Conservation (phyloP, 2,797 vertebrate species). For the Nannoperca australis region DNA sequence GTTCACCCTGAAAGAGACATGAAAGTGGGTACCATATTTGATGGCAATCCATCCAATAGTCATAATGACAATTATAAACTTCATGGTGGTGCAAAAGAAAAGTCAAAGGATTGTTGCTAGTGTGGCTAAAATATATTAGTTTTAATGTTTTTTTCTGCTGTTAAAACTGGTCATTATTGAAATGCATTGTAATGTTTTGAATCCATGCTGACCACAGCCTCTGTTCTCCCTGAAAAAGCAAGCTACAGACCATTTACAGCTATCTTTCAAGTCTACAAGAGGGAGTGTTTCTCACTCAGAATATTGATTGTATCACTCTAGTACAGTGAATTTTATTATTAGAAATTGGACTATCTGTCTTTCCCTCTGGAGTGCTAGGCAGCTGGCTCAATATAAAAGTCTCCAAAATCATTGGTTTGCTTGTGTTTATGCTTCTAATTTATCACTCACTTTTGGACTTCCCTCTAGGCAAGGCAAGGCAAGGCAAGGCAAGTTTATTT, state of each 20-base stretch:
- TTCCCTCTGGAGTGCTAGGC: background rate
- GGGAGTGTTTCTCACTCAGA: background rate
- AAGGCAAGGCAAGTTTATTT: too few relatives aligned
- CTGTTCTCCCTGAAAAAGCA: background rate
- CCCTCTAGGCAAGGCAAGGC: too few relatives aligned
- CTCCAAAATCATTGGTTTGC: background rate
- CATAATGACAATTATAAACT: background rate
- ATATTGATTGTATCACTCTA: background rate
- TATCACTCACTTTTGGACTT: background rate
- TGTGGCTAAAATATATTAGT: background rate
- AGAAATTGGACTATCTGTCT: background rate
- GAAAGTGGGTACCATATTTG: background rate
- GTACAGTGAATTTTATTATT: background rate
- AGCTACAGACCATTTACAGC: background rate
- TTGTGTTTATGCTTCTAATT: constrained; percentile 1
- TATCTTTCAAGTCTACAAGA: background rate
- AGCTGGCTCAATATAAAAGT: background rate
- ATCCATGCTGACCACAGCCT: background rate
- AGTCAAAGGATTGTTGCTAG: background rate
- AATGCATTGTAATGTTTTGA: background rate
- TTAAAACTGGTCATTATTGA: background rate
- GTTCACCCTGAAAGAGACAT: background rate
- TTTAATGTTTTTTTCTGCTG: background rate
- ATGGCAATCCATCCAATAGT: background rate
- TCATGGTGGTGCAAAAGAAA: background rate